Conservation (phyloP, 2,113 vertebrate species). For the Bostrychus sinensis region DNA sequence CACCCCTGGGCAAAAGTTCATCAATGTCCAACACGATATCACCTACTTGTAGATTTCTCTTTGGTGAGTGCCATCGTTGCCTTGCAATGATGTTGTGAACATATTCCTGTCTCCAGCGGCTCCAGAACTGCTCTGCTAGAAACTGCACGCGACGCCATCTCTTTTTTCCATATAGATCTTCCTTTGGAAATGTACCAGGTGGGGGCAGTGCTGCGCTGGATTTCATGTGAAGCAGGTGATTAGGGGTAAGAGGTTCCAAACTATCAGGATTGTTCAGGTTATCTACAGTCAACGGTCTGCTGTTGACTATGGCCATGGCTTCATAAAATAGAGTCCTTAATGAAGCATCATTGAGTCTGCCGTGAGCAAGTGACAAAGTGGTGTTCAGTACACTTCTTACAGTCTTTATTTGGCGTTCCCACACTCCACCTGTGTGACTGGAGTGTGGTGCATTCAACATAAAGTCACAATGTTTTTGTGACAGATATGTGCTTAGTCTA, state of each 20-base stretch:
- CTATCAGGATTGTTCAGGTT: conserved; percentile 1
- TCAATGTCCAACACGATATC: no score
- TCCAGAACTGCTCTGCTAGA: neutral
- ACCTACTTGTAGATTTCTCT: neutral
- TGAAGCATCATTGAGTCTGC: no score
- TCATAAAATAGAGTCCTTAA: neutral
- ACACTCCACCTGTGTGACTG: neutral
- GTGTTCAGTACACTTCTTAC: no score
- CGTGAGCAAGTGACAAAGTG: no score
- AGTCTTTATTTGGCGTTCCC: neutral
- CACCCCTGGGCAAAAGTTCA: no score
- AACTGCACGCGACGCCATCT: neutral
- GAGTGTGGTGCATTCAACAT: neutral
- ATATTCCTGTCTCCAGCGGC: neutral
- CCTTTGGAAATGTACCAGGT: neutral
- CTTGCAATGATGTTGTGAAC: neutral
- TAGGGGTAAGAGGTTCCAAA: conserved; percentile 7
- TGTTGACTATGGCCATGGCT: conserved; percentile 3
- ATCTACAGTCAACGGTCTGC: neutral
- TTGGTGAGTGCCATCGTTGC: neutral
- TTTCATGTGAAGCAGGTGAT: conserved; percentile 7
- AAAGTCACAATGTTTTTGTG: neutral
- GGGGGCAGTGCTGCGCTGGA: neutral
- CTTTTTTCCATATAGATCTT: neutral
- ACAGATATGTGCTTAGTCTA: neutral